A percentile compares a stretch with the other conserved stretches of the same genome.
These are phyloP conservation scores for Ellobius talpinus DNA, from an alignment of 2,113 vertebrate genomes.

Conservation along the genomic window DNA sequence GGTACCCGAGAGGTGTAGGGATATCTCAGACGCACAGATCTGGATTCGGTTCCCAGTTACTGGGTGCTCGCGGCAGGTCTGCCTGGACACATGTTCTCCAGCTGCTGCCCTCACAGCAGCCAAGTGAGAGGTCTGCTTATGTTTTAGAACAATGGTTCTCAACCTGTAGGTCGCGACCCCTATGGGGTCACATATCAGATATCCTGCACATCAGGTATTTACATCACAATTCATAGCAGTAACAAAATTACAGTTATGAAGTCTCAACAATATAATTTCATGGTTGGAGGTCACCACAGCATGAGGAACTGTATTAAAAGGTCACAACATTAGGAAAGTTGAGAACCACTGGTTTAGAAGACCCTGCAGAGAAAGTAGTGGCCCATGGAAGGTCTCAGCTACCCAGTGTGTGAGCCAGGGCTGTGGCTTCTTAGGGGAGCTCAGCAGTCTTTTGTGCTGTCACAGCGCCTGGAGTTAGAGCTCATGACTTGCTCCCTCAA, in stretches of 20 bases:
- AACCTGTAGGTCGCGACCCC: neutral
- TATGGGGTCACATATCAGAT: neutral
- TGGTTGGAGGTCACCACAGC: neutral
- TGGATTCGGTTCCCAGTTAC: neutral
- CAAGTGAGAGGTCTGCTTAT: neutral
- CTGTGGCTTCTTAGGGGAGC: neutral
- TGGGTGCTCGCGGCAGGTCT: fast-evolving
- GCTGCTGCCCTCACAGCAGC: neutral
- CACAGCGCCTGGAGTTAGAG: neutral
- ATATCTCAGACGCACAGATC: neutral
- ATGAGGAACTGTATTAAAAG: neutral
- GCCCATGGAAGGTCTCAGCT: neutral
- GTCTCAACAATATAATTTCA: neutral
- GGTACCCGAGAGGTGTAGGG: neutral
- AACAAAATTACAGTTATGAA: neutral
- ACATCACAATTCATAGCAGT: neutral
- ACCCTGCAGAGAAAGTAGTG: neutral
- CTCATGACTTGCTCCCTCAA: neutral
- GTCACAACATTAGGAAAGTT: neutral
- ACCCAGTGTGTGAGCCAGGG: neutral
- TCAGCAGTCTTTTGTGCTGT: neutral
- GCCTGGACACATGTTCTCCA: neutral
- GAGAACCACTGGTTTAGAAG: neutral
- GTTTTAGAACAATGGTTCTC: neutral
- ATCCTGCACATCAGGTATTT: neutral